Evolutionary conservation across 1,140 invertebrate species (phyloP), one percentile per base, ranked within the genome.

Genomic region (Leptopilina clavipes): DNA sequence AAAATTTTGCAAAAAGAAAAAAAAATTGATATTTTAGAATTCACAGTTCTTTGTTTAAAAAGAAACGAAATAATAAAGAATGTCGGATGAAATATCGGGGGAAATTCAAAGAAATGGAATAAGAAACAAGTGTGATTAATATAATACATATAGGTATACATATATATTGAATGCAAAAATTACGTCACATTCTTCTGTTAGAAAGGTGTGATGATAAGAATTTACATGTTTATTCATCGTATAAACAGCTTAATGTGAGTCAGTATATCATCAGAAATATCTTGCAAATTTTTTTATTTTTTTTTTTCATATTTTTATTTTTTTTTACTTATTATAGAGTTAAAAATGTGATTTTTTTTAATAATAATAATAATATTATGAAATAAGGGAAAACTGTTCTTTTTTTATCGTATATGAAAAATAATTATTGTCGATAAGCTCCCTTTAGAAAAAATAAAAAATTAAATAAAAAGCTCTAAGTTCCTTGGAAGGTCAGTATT

Each of bases 171-270:
- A 59, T 59, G 56, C 18, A 25, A 59, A 19, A 37, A 52, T 65
- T 22, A 65, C 59, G 59, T 65, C 59, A 65, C 3, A 12, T 65
- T 19, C 11, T 65, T 65, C 59, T 65, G 22, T 31, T 65, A 65
- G 59, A 65, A 31, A n/a, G 19, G 25, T 65, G 59, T 5, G 25
- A 19, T 65, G 59, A 65, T 65, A 65, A 65, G 19, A 31, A 65
- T 65, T 22, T 31, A 40, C 37, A 65, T 31, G 59, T 65, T 65
- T 65, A 65, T 65, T 65, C 5, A 12, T 31, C 22, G 59, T 19
- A 37, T 65, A 22, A 31, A 37, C 59, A 65, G 59, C n/a, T 52
- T 65, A 12, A 65, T 31, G n/a, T 31, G 22, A 25, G 59, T 37
- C 59, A 65, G 12, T 31, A 31, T 22, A 14, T 31, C 25, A 31